phyloP scores from a whole-genome alignment of 1,140 invertebrate species.

The Lamellibrachia luymesi region DNA sequence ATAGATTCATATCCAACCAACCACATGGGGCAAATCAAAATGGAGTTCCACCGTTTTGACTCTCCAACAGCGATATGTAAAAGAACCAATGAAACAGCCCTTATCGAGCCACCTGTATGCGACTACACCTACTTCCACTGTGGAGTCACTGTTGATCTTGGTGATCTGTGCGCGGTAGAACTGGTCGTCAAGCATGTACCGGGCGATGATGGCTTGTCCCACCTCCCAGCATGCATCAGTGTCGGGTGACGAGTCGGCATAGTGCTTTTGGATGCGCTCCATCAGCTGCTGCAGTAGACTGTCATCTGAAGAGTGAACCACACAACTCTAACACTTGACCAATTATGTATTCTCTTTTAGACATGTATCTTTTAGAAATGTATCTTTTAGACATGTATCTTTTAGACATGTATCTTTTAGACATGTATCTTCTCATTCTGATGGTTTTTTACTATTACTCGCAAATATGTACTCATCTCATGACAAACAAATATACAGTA shows the following conservation, averaged over 20 bases:
- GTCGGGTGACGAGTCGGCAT: not conserved
- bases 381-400: no score
- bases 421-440: no score
- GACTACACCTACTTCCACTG: not conserved
- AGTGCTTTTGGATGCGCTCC: not conserved
- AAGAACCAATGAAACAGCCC: not conserved
- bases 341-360: not conserved
- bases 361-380: no score
- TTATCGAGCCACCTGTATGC: not conserved
- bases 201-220: constrained; percentile 2
- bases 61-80: no score
- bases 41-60: no score
- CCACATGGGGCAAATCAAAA: no score
- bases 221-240: not conserved
- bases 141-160: not conserved
- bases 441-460: no score
- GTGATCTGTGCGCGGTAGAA: constrained; percentile 16
- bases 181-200: not conserved
- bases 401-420: no score
- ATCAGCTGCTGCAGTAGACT: constrained; percentile 14
- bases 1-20: no score
- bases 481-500: no score
- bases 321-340: not conserved
- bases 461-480: no score
- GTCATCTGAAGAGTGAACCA: not conserved